Evolutionary conservation across 1,140 invertebrate genomes (phyloP).

Genomic region (Neodiprion fabricii): DNA sequence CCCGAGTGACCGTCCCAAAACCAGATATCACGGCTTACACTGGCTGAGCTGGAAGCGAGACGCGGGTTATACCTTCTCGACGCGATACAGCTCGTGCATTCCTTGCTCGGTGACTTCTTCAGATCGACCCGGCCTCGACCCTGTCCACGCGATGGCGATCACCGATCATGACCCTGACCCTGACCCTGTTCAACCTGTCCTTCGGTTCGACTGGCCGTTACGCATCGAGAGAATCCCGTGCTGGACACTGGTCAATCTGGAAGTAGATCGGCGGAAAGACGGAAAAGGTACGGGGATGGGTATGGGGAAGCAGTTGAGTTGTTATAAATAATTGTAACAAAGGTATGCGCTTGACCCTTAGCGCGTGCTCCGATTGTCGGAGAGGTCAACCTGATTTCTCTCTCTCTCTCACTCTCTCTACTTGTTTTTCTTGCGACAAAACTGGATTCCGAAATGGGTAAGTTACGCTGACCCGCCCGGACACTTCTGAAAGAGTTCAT

Average conservation of each 20-base stretch:
- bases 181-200: slow-evolving; percentile 11
- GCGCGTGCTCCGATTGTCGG: not conserved
- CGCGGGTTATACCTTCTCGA: not conserved
- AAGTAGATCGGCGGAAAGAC: not conserved
- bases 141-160: slow-evolving; percentile 11
- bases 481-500: not conserved
- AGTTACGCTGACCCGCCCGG: not conserved
- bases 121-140: not conserved
- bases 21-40: not conserved
- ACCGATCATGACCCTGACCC: slow-evolving; percentile 25
- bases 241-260: slow-evolving; percentile 11
- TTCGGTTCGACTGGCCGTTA: slow-evolving; percentile 9
- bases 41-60: not conserved
- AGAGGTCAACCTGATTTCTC: not conserved
- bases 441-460: not conserved
- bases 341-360: not conserved
- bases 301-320: not conserved
- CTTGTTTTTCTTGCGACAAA: not conserved
- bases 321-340: slow-evolving; percentile 15
- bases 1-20: slow-evolving; percentile 16
- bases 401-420: not conserved
- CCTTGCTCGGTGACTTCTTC: not conserved
- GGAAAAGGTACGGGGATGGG: too few relatives aligned
- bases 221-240: not conserved
- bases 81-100: not conserved